A percentile compares a stretch with the other conserved stretches of the same genome.
Evolutionary conservation across 2,797 vertebrate species (phyloP).

Genomic region (Hemibagrus guttatus): DNA sequence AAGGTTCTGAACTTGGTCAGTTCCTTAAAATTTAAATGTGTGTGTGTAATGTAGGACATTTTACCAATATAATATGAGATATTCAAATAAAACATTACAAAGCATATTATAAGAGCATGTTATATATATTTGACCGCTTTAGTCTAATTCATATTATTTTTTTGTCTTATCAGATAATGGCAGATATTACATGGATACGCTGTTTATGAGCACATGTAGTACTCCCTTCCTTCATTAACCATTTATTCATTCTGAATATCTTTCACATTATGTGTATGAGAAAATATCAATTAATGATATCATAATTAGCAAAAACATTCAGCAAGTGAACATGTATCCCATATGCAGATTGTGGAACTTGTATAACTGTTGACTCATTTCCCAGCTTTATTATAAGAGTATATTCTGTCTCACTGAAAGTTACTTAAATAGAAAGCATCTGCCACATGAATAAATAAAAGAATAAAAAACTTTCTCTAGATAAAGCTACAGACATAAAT

Average conservation of each 20-base stretch:
- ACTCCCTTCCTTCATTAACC: neutral
- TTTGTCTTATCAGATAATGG: neutral
- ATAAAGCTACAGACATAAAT: too few relatives aligned
- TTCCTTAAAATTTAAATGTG: neutral
- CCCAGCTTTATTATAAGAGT: neutral
- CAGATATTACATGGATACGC: neutral
- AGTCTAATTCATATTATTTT: neutral
- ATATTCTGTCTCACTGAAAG: neutral
- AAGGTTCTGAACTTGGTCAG: conserved; percentile 44
- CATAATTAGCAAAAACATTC: neutral
- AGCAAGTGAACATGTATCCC: neutral
- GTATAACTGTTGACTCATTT: neutral
- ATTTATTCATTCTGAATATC: neutral
- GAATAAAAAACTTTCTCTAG: neutral
- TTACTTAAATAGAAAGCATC: neutral
- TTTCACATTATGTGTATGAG: neutral
- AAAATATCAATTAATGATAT: neutral
- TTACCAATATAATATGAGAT: neutral
- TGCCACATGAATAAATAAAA: neutral
- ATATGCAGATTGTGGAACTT: neutral
- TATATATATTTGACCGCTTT: neutral
- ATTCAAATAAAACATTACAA: neutral
- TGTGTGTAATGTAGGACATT: neutral
- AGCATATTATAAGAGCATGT: too few relatives aligned
- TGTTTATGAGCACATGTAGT: neutral